Base-by-base conservation (phyloP, 2,888 invertebrate genomes). In the Aspidiotus destructor region DNA sequence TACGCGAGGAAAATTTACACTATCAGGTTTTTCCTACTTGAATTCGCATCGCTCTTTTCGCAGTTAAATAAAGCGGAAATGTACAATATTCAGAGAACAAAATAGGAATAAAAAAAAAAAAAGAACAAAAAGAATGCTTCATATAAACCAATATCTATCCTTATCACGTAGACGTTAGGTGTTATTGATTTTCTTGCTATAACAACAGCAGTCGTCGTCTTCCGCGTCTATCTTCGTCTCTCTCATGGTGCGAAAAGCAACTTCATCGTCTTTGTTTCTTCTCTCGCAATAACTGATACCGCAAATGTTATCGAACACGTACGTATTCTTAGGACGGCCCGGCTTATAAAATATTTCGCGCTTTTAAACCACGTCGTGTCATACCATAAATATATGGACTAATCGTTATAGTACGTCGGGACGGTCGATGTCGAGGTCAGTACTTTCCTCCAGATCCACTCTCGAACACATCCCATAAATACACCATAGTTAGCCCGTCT, bases 121-220 rank as follows among this genome's bases (percentile, higher is more conserved):
- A 41, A 53, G 17, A 54, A 54, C 28, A 63, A 63, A 40, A 55
- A 57, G 44, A 65, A 65, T 42, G 42, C 57, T 57, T 58, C 57
- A 65, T 65, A 65, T 60, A 57, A 65, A 65, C 58, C 58, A 65
- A 65, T 65, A 65, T 65, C 57, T 58, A 65, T 65, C 65, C 65
- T 65, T 57, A 65, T 65, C 65, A 65, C 65, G 65, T 65, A 65
- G 57, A 58, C 65, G 41, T 65, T 65, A 58, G 41, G 65, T 48
- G 57, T 44, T 65, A 65, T 65, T 65, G 65, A 65, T 65, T 65
- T 65, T 65, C 44, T 55, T 16, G 17, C 55, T 64, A 17, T 13
- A 58, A 58, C 16, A 58, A 58, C 58, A 58, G 28, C 58, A 13
- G 40, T 28, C 17, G 13, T 58, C 15, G 55, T 9, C 15, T 54